These are phyloP conservation scores for cattle (Bos taurus) DNA, from an alignment of 2,113 vertebrate genomes.

Conservation along the genomic window DNA sequence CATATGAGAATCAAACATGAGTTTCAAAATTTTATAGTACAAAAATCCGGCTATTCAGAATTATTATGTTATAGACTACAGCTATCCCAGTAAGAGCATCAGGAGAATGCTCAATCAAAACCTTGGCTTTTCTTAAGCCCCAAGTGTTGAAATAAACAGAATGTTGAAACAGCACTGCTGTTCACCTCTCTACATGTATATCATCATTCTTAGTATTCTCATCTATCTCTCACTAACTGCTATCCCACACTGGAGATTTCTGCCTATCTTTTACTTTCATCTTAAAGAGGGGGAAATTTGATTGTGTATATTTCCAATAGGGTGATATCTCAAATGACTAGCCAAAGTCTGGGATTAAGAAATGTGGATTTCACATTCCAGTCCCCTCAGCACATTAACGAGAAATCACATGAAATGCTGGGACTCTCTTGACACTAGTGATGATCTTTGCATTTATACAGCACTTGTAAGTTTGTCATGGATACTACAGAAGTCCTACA, in stretches of 20 bases:
- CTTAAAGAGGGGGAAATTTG: not conserved
- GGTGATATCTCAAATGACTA: not conserved
- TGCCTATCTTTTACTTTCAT: not conserved
- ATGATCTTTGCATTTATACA: not conserved
- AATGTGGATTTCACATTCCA: constrained; percentile 30
- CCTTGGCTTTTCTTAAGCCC: not conserved
- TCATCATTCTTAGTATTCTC: not conserved
- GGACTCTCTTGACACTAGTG: not conserved
- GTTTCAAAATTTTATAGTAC: not conserved
- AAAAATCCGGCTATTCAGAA: not conserved
- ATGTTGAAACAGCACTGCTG: not conserved
- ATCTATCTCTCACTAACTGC: not conserved
- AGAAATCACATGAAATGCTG: constrained; percentile 14
- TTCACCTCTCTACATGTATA: not conserved
- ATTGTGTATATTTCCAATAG: not conserved
- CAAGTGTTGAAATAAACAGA: not conserved
- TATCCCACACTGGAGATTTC: not conserved
- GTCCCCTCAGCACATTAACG: not conserved
- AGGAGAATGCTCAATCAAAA: not conserved
- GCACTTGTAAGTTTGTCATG: not conserved
- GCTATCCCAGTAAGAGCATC: not conserved
- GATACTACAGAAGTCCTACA: not conserved
- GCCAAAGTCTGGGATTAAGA: constrained; percentile 3
- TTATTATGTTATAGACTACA: not conserved
- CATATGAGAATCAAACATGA: not conserved